Evolutionary conservation across 2,797 vertebrate genomes (phyloP), one percentile per base, ranked within the genome.

Genomic region (Numenius phaeopus): DNA sequence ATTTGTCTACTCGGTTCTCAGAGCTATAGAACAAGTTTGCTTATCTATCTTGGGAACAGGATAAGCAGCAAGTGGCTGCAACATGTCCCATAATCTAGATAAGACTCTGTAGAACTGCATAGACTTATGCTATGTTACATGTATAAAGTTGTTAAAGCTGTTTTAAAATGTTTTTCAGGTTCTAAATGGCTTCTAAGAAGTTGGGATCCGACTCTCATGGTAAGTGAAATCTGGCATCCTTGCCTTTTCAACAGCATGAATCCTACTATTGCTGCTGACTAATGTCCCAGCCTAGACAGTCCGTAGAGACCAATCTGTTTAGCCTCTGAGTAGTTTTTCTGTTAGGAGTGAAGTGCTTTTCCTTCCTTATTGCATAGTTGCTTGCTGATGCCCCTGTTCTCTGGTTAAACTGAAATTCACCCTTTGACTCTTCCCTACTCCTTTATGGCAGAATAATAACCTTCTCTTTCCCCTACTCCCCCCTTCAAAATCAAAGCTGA

Each of bases 171-270:
- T 98, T 98, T 98, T 98, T 88, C 98, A 99, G 99, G 97, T 98
- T 99, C 99, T 99, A 99, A 99, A 99, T 99, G 99, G 99, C 99
- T 99, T 98, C 99, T 98, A 99, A 99, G 99, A 99, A 99, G 98
- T 99, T 99, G 98, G 99, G 99, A 97, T 98, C 99, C 94, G 99
- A 99, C 97, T 98, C 98, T 98, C 98, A 99, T 93, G 99, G 99
- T 99, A 98, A 99, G 99, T 97, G 34, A 46, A 84, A 49, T 77
- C 17, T 90, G 18, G 3, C 40, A 71, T 95, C 27, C 30, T 47
- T 93, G 50, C 42, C 37, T 71, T 42, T 77, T 58, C 42, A 82
- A 21, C 5, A 39, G 69, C 19, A 30, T 72, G 52, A 89, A 27
- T 76, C 20, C 20, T 78, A 0, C 17, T 77, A 0, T 47, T 86